Base-by-base conservation (phyloP, 64 coral and sea anemone species). In the Platygyra sinensis region DNA sequence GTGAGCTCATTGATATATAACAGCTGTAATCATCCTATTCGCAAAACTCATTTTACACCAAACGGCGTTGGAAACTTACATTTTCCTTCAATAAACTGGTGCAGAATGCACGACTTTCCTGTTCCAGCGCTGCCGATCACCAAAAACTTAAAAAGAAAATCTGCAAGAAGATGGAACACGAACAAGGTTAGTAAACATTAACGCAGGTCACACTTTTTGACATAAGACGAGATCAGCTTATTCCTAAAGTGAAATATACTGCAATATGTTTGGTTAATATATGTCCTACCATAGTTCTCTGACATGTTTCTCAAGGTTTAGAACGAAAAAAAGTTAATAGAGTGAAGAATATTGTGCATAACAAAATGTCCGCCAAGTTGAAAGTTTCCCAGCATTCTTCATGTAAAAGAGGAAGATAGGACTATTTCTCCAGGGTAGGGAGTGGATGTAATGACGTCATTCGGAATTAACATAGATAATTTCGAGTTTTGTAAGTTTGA, bases 1-100 rank as follows among this genome's bases (percentile, higher is more conserved):
- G 64, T 10, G 25, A 4, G 25, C 20, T 20, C 38, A 39, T 39
- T 5, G 38, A 39, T 39, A 39, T 39, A 25, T 67, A 67, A n/a
- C 20, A 25, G 27, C 64, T 22, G 9, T 39, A 5, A 39, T 46
- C 42, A 24, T 69, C n/a, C 22, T 69, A 27, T 69, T 27, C 22
- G 25, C 10, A 28, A 69, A 69, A 69, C 25, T 32, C 36, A 22
- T 14, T 50, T 64, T 12, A 50, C n/a, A 11, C 15, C 18, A 36
- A 83, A 81, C 10, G 30, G 18, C 30, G 8, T 24, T 22, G 74
- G 18, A 10, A 59, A 93, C 97, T 99, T 91, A 99, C 97, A 99
- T 96, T 99, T 99, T 14, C 97, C 97, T 61, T 99, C 97, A 33
- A 99, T 99, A 86, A 99, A 99, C 84, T 99, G 97, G 87, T 99